Evolutionary conservation across 2,888 invertebrate genomes (phyloP).

Genomic region (Hecatera dysodea): DNA sequence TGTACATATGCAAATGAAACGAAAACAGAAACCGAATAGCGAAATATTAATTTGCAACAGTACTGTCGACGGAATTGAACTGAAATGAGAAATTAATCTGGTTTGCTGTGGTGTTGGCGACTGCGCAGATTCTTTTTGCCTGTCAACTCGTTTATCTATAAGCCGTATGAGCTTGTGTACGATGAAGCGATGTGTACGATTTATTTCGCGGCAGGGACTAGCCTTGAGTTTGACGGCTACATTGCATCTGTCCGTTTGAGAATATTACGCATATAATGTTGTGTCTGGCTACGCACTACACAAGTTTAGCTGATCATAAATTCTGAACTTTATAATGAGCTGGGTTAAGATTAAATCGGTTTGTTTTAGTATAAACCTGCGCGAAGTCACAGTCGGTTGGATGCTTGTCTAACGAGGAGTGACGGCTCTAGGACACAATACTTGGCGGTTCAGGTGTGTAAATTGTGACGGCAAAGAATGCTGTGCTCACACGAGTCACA

Average conservation of each 20-base stretch:
- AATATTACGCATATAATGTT: conserved; percentile 75
- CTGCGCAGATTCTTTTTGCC: conserved; percentile 67
- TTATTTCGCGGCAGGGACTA: conserved; percentile 81
- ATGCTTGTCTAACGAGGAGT: conserved; percentile 76
- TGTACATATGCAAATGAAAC: conserved; percentile 71
- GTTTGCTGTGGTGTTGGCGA: conserved; percentile 69
- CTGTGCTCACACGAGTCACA: conserved; percentile 42
- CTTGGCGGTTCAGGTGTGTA: conserved; percentile 77
- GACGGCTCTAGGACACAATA: conserved; percentile 80
- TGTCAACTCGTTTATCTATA: conserved; percentile 69
- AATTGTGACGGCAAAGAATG: conserved; percentile 70
- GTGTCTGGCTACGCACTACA: conserved; percentile 44
- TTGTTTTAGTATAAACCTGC: conserved; percentile 58
- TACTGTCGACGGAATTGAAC: conserved; percentile 66
- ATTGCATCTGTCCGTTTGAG: conserved; percentile 76
- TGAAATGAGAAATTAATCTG: conserved; percentile 73
- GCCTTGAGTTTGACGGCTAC: conserved; percentile 75
- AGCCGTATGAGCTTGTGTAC: conserved; percentile 67
- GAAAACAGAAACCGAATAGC: conserved; percentile 73
- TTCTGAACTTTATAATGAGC: conserved; percentile 65
- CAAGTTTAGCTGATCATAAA: conserved; percentile 38
- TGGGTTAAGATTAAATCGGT: conserved; percentile 54
- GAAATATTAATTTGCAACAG: conserved; percentile 72
- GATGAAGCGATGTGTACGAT: conserved; percentile 70
- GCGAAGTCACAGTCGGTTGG: conserved; percentile 72